phyloP scores from a whole-genome alignment of 1,140 invertebrate species.

The Bombus fervidus region DNA sequence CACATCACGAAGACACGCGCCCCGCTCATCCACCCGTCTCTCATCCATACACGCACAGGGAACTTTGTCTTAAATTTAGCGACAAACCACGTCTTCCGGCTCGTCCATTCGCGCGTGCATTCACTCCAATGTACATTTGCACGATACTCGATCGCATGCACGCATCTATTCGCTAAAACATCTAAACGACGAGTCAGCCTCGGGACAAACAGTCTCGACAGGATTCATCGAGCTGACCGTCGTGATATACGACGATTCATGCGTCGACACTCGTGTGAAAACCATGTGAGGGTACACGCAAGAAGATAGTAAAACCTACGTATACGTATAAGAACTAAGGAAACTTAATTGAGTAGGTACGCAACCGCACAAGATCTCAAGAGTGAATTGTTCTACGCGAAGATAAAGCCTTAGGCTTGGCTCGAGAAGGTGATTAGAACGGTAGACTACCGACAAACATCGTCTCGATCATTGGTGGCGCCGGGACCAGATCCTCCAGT shows the following conservation, averaged over 20 bases:
- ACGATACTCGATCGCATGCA: neutral
- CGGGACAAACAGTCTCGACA: neutral
- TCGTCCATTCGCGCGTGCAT: constrained; percentile 14
- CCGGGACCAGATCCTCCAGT: constrained; percentile 94
- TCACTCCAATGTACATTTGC: neutral
- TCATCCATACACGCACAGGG: constrained; percentile 35
- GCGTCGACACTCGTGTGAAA: constrained; percentile 23
- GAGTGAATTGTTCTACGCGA: constrained; percentile 52
- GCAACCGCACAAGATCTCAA: constrained; percentile 51
- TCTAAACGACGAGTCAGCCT: neutral
- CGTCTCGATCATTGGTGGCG: constrained; percentile 95
- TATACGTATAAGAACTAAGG: constrained; percentile 52
- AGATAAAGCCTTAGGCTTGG: constrained; percentile 42
- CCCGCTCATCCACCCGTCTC: constrained; percentile 25
- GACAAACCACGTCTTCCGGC: constrained; percentile 18
- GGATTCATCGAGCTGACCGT: neutral
- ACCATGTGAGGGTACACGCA: constrained; percentile 54
- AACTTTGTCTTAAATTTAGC: constrained; percentile 54
- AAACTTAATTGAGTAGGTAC: constrained; percentile 52
- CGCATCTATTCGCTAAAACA: constrained; percentile 12
- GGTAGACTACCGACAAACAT: constrained; percentile 97
- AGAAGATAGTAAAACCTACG: constrained; percentile 56
- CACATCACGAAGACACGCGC: constrained; percentile 33
- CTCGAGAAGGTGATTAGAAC: constrained; percentile 81
- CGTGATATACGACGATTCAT: neutral